A percentile compares a stretch with the other conserved stretches of the same genome.
Conservation (phyloP, 2,797 vertebrate species). For the Buceros bicornis region DNA sequence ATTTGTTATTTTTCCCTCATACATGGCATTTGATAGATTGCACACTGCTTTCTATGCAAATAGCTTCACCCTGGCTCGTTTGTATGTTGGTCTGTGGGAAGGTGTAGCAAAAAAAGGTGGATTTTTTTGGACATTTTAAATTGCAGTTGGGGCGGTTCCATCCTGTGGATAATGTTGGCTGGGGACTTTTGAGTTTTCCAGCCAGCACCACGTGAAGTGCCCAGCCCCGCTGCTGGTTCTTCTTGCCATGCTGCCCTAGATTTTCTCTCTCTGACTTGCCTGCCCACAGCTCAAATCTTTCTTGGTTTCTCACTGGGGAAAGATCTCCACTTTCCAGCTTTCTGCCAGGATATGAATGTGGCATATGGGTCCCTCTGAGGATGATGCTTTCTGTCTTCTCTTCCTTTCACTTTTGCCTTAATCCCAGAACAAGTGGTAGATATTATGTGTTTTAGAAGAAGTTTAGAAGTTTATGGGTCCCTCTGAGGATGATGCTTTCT, state of each 20-base stretch:
- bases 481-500: background rate
- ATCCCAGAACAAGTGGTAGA: background rate
- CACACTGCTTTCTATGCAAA: background rate
- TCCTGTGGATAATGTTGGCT: background rate
- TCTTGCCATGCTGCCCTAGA: background rate
- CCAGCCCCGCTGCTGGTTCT: background rate
- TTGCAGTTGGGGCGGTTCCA: background rate
- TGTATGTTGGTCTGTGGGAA: background rate
- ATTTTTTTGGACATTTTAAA: background rate
- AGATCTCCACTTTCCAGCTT: background rate
- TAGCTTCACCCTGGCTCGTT: background rate
- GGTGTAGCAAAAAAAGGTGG: background rate
- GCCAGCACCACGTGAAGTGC: background rate
- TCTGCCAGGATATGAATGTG: background rate
- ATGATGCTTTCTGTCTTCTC: background rate
- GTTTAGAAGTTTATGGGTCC: too few species aligned
- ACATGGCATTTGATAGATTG: background rate
- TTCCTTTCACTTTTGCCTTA: background rate
- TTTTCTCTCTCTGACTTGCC: background rate
- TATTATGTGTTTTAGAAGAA: background rate
- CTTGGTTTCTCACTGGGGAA: background rate
- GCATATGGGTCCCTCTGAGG: background rate
- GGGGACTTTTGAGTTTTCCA: background rate
- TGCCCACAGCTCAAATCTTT: background rate
- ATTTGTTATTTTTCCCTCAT: background rate